Conservation (phyloP, 1,140 invertebrate species). For the Dryas iulia region DNA sequence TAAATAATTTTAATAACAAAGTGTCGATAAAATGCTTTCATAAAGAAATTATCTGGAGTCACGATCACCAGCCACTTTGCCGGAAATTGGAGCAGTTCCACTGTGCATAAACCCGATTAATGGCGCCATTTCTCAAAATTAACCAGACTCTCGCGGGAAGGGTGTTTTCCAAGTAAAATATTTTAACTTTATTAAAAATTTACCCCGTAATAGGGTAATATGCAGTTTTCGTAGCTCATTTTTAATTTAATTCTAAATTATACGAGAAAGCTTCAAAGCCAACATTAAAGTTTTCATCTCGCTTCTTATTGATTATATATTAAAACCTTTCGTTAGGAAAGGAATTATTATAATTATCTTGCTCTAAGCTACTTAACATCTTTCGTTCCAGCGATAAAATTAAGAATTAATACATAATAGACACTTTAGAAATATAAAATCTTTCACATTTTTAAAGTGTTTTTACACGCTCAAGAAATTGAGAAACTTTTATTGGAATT, state of each 20-base stretch:
- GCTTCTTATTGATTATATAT: not conserved
- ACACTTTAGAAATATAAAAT: no score
- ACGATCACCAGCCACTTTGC: not conserved
- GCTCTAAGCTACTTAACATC: not conserved
- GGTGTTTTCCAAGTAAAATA: not conserved
- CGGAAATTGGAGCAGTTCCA: conserved; percentile 8
- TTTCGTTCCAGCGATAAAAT: not conserved
- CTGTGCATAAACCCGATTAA: conserved; percentile 7
- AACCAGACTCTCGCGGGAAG: not conserved
- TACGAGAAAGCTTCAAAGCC: not conserved
- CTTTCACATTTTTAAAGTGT: no score
- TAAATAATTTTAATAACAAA: not conserved
- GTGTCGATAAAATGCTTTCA: not conserved
- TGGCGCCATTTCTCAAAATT: conserved; percentile 13
- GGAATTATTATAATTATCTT: not conserved
- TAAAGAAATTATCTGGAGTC: not conserved
- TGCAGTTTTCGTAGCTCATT: not conserved
- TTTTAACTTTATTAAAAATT: conserved; percentile 5
- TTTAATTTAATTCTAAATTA: conserved; percentile 1
- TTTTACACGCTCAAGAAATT: no score
- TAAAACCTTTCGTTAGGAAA: not conserved
- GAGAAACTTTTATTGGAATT: no score
- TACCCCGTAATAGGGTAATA: not conserved
- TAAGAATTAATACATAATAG: not conserved
- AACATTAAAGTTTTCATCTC: not conserved